A percentile compares a stretch with the other conserved stretches of the same genome.
phyloP scores from a whole-genome alignment of 2,797 vertebrate species.

The Enoplosus armatus region DNA sequence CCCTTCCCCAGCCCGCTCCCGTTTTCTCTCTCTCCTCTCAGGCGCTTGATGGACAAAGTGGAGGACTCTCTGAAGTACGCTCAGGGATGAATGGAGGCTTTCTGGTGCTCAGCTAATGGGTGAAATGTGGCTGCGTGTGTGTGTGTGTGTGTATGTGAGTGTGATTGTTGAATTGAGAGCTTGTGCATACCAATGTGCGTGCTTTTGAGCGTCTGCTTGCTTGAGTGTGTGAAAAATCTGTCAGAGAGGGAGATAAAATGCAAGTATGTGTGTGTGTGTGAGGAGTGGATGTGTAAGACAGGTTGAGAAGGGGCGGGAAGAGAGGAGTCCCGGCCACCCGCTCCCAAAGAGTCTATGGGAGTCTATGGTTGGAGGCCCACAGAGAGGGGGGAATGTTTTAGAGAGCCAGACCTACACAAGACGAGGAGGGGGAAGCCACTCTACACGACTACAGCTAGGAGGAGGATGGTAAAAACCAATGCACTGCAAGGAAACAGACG shows the following conservation, averaged over 20 bases:
- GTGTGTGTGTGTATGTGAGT: conserved; percentile 18
- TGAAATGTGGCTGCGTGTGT: conserved; percentile 53
- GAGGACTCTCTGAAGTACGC: conserved; percentile 72
- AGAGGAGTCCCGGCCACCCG: conserved; percentile 48
- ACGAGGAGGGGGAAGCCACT: conserved; percentile 34
- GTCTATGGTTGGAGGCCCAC: conserved; percentile 54
- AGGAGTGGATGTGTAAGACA: conserved; percentile 30
- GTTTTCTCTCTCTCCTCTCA: conserved; percentile 59
- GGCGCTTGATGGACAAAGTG: conserved; percentile 70
- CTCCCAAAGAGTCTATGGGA: conserved; percentile 57
- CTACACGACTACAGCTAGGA: conserved; percentile 56
- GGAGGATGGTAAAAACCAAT: conserved; percentile 56
- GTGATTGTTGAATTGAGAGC: conserved; percentile 64
- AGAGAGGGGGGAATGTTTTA: conserved; percentile 56
- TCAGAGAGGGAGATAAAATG: too few species aligned
- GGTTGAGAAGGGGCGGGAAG: conserved; percentile 54
- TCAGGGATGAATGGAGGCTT: conserved; percentile 74
- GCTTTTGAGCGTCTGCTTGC: conserved; percentile 57
- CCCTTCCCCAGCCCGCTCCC: conserved; percentile 48
- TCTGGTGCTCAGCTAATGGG: conserved; percentile 65
- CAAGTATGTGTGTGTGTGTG: too few species aligned
- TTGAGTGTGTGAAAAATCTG: conserved; percentile 64
- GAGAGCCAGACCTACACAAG: conserved; percentile 62
- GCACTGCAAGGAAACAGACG: conserved; percentile 61
- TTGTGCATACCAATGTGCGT: conserved; percentile 56